These are phyloP conservation scores for Microvelia longipes DNA, from an alignment of 1,140 invertebrate species.

Conservation along the genomic window DNA sequence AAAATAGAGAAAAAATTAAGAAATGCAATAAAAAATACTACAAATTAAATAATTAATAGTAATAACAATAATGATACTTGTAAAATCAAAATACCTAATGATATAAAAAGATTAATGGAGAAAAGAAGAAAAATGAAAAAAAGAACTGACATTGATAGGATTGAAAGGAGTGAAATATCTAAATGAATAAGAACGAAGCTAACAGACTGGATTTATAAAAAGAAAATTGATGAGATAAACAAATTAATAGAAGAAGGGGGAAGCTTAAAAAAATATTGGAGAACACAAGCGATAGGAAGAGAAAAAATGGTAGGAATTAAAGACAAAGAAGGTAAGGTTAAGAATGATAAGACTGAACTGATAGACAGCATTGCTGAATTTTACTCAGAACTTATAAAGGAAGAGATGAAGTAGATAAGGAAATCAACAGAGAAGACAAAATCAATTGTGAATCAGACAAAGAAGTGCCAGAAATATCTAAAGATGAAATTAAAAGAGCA, in stretches of 20 bases:
- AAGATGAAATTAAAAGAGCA: not conserved
- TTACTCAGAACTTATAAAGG: too few relatives aligned
- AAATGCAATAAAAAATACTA: not conserved
- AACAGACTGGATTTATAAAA: not conserved
- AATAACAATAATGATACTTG: not conserved
- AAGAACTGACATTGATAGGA: not conserved
- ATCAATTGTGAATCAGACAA: not conserved
- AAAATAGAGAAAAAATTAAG: not conserved
- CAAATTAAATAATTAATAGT: not conserved
- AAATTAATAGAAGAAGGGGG: not conserved
- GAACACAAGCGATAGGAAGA: not conserved
- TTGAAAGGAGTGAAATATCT: not conserved
- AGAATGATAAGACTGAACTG: not conserved
- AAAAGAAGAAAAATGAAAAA: not conserved
- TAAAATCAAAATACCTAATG: not conserved
- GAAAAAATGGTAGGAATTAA: not conserved
- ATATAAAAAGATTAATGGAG: too few relatives aligned
- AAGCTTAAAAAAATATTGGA: not conserved
- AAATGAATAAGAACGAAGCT: not conserved
- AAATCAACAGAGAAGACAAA: too few relatives aligned
- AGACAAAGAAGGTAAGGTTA: not conserved
- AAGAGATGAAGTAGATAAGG: too few relatives aligned
- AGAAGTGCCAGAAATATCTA: not conserved
- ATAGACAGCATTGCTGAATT: not conserved
- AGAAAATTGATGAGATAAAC: not conserved